phyloP scores from a whole-genome alignment of 1,140 invertebrate genomes.

The Amphibalanus amphitrite region DNA sequence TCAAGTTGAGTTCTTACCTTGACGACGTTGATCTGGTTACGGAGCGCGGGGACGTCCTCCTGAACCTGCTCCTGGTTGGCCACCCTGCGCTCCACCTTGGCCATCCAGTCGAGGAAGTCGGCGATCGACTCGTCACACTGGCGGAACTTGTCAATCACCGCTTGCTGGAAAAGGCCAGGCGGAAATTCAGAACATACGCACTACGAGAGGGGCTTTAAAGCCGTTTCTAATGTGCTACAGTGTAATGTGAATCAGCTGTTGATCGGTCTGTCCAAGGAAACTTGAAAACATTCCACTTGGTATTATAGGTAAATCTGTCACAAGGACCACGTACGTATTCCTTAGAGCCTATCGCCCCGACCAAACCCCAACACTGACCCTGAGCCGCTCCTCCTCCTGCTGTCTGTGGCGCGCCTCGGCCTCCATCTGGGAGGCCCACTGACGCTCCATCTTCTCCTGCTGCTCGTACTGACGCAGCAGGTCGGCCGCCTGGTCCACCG shows the following conservation, averaged over 20 bases:
- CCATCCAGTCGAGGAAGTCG: constrained; percentile 72
- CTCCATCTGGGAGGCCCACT: neutral
- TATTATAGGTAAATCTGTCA: too few relatives aligned
- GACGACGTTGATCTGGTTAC: constrained; percentile 72
- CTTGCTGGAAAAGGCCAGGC: constrained; percentile 49
- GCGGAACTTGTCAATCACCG: constrained; percentile 82
- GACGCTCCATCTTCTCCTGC: neutral
- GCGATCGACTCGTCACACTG: constrained; percentile 65
- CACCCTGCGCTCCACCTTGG: constrained; percentile 64
- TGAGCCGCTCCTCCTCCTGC: neutral
- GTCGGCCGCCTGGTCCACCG: neutral
- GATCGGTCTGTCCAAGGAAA: too few relatives aligned
- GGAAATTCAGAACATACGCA: too few relatives aligned
- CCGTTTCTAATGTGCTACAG: too few relatives aligned
- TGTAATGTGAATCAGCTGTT: too few relatives aligned
- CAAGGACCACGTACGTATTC: too few relatives aligned
- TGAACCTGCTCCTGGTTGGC: constrained; percentile 64
- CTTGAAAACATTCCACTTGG: too few relatives aligned
- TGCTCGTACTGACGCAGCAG: neutral
- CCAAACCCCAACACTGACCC: neutral
- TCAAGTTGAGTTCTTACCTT: constrained; percentile 42
- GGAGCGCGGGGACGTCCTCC: constrained; percentile 69
- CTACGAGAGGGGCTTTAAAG: too few relatives aligned
- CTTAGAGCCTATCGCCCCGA: too few relatives aligned
- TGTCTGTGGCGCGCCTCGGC: neutral